Evolutionary conservation across 1,140 invertebrate species (phyloP).

Genomic region (Trypoxylus dichotomus): DNA sequence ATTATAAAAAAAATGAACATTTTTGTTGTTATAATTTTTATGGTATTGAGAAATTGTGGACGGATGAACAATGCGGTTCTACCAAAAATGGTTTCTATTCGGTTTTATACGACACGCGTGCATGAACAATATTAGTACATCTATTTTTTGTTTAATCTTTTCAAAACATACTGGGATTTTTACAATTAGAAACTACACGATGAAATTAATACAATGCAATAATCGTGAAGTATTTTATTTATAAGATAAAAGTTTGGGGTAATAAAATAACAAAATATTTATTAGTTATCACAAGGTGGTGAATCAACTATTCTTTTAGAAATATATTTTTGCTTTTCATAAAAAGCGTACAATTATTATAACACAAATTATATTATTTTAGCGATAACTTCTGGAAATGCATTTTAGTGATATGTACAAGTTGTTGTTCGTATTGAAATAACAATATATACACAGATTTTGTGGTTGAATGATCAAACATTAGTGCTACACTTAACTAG

Average conservation of each 20-base stretch:
- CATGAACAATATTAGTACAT: too few relatives aligned
- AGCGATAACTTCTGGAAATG: neutral
- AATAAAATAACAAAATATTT: neutral
- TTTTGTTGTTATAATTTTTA: too few relatives aligned
- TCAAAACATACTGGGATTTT: too few relatives aligned
- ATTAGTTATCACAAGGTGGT: neutral
- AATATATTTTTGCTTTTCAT: neutral
- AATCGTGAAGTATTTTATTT: neutral
- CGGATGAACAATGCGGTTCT: too few relatives aligned
- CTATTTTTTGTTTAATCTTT: too few relatives aligned
- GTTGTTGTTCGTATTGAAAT: neutral
- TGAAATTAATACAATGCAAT: neutral
- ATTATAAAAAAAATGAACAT: too few relatives aligned
- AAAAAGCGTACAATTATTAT: neutral
- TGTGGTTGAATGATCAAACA: neutral
- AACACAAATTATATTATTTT: neutral
- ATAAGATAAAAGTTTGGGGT: neutral
- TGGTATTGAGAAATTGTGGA: too few relatives aligned
- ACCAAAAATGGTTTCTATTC: too few relatives aligned
- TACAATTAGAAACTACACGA: too few relatives aligned
- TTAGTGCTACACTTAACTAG: neutral
- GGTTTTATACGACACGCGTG: too few relatives aligned
- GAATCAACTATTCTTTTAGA: neutral
- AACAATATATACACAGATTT: neutral
- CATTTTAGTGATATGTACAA: neutral